Evolutionary conservation across 2,797 vertebrate species (phyloP).

Genomic region (Sebastes oblongus): DNA sequence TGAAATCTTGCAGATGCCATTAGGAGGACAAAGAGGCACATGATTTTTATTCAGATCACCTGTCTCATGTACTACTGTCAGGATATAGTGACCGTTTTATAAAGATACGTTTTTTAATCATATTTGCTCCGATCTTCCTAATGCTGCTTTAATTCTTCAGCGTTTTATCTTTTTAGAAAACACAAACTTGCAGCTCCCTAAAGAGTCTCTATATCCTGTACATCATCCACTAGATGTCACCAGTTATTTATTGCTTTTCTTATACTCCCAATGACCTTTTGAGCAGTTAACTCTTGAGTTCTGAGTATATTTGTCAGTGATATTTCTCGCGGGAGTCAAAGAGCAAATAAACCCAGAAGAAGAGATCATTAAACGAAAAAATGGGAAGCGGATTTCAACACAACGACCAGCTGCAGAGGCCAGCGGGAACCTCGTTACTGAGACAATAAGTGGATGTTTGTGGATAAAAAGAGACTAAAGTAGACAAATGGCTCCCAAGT

Average conservation of each 20-base stretch:
- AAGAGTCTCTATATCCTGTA: neutral
- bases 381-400: neutral
- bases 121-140: too few relatives aligned
- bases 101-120: too few relatives aligned
- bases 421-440: conserved; percentile 17
- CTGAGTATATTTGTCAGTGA: neutral
- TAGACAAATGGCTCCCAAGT: conserved; percentile 19
- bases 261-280: neutral
- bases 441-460: conserved; percentile 45
- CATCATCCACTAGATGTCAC: conserved; percentile 69
- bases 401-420: neutral
- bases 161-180: neutral
- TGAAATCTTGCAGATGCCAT: too few relatives aligned
- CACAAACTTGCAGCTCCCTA: neutral
- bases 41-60: too few relatives aligned
- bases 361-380: conserved; percentile 16
- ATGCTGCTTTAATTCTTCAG: neutral
- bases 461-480: neutral
- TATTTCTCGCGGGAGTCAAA: neutral
- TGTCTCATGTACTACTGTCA: too few relatives aligned
- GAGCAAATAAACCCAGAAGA: conserved; percentile 1
- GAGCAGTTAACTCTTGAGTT: neutral
- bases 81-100: too few relatives aligned
- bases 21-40: too few relatives aligned
- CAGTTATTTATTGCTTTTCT: conserved; percentile 35